A percentile compares a stretch with the other conserved stretches of the same genome.
Conservation (phyloP, 2,797 vertebrate species). For the Silurus aristotelis region DNA sequence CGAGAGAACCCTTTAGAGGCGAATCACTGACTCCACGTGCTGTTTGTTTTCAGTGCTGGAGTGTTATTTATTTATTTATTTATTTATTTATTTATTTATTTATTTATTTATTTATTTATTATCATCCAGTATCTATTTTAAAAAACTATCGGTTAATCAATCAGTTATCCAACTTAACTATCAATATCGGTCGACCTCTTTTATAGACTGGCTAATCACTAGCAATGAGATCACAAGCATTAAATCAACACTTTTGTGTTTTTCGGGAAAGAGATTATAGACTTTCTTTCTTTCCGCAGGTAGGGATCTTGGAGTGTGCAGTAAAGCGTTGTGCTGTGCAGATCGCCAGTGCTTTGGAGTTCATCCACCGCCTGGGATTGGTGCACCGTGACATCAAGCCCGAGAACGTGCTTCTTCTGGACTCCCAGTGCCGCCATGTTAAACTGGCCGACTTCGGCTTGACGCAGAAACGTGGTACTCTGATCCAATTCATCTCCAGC, state of each 20-base stretch:
- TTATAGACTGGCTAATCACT: not conserved
- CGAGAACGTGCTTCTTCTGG: constrained; percentile 81
- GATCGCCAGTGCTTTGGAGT: constrained; percentile 79
- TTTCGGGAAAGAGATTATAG: not conserved
- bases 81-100: too few species aligned
- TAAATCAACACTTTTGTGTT: not conserved
- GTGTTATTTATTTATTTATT: too few species aligned
- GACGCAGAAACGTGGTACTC: constrained; percentile 77
- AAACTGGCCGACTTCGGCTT: constrained; percentile 84
- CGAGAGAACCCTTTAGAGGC: too few species aligned
- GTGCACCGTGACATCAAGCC: constrained; percentile 83
- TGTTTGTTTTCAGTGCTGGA: too few species aligned
- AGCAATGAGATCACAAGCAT: not conserved
- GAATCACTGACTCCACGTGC: too few species aligned
- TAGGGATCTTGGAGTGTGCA: constrained; percentile 76
- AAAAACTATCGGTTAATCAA: too few species aligned
- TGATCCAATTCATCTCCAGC: constrained; percentile 75
- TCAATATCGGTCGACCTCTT: too few species aligned
- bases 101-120: too few species aligned
- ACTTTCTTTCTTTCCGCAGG: constrained; percentile 58
- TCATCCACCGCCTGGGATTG: constrained; percentile 77
- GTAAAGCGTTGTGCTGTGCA: constrained; percentile 80
- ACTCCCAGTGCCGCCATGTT: constrained; percentile 73
- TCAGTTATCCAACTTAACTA: too few species aligned
- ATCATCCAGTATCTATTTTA: too few species aligned